Evolutionary conservation across 2,113 vertebrate species (phyloP), one percentile per base, ranked within the genome.

Genomic region (Neodon shergylaensis): DNA sequence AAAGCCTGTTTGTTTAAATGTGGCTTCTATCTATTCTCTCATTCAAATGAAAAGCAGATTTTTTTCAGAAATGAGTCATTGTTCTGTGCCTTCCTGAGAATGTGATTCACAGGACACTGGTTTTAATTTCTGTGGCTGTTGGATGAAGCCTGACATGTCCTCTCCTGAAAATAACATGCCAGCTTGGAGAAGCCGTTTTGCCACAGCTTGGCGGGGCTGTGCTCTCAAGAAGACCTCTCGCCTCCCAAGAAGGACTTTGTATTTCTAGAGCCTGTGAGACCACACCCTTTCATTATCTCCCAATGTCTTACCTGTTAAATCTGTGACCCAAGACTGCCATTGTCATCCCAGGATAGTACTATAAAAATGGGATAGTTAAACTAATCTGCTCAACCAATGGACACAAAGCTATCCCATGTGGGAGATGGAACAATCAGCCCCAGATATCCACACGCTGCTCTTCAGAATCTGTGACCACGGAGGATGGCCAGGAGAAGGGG

Each of bases 81-180:
- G 19, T 94, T 90, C 54, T 61, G 88, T n/a, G 65, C 90, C 90
- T 96, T 73, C 95, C 89, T 98, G 58, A 74, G 96, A 96, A 98
- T 97, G 74, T 96, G 90, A 94, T 94, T 96, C 93, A 97, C 42
- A 61, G 88, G 96, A 74, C 92, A 33, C 72, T 93, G 54, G 95
- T 97, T 97, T 97, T 91, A 92, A 97, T 98, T 97, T 90, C 33
- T 79, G 79, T 73, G 91, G 90, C 96, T 90, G 24, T 95, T 96
- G 93, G 98, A 95, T 94, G 44, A 90, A 94, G 74, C 85, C 90
- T 94, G 93, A 95, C 94, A 97, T 96, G 89, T 96, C 87, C 90
- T 96, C 16, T 81, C 87, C 72, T 97, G 91, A 88, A 97, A 97
- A 94, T 95, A 94, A 96, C 96, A 84, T 96, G 31, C 92, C 66